A percentile compares a stretch with the other conserved stretches of the same genome.
Conservation (phyloP, 2,113 vertebrate species). For the Podocnemis expansa region DNA sequence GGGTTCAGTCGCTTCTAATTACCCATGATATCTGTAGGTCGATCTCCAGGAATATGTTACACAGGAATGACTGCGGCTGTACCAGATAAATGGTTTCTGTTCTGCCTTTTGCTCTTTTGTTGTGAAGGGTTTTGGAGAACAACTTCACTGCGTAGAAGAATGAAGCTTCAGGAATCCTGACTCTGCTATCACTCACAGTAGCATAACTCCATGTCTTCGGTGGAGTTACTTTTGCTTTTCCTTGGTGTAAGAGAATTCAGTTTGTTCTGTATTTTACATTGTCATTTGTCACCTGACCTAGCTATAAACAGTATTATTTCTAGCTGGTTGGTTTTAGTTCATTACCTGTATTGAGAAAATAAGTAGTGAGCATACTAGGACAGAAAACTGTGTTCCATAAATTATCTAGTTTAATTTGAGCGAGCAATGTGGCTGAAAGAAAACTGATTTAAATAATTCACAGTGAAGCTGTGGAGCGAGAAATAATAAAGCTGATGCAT, state of each 20-base stretch:
- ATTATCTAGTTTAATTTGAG: constrained; percentile 18
- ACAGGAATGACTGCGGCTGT: not conserved
- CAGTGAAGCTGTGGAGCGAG: constrained; percentile 1
- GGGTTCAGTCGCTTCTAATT: not conserved
- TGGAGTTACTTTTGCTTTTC: not conserved
- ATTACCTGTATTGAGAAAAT: not conserved
- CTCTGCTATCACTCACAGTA: not conserved
- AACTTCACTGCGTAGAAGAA: not conserved
- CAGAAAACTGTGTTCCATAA: constrained; percentile 45
- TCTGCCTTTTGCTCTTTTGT: not conserved
- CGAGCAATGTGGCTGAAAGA: constrained; percentile 37
- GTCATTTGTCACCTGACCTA: rapidly evolving
- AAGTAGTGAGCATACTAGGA: not conserved
- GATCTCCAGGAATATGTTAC: not conserved
- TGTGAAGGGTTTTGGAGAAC: not conserved
- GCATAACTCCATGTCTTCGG: rapidly evolving
- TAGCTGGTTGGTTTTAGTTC: not conserved
- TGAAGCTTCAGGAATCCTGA: not conserved
- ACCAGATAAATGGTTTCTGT: not conserved
- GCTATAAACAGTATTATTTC: not conserved
- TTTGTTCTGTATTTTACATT: not conserved
- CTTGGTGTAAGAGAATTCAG: not conserved
- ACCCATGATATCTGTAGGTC: rapidly evolving
- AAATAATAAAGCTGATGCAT: not conserved
- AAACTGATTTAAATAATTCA: constrained; percentile 7